Base-by-base conservation (phyloP, 2,888 invertebrate genomes). In the Mythimna impura region DNA sequence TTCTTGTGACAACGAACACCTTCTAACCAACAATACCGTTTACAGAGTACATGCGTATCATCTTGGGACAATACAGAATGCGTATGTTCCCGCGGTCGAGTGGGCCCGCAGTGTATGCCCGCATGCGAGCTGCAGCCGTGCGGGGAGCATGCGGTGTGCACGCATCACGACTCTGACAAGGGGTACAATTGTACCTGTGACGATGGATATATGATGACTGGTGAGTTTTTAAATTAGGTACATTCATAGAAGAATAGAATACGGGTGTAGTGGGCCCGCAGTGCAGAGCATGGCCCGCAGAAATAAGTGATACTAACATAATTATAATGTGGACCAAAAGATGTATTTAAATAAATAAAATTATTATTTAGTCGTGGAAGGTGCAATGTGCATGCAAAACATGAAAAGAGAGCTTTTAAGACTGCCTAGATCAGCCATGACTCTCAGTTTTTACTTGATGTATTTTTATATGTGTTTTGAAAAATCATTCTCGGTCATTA, bases 121-220 rank as follows among this genome's bases (percentile, higher is more conserved):
- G 98, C 99, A 22, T 99, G 99, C 92, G 97, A 98, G 0, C 96
- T 98, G 22, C 97, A 97, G 76, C 99, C 99, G 0, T 99, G 99
- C 93, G 97, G 98, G 71, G 96, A 97, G 67, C 97, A 97, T 43
- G 98, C 98, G 0, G 92, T 94, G 0, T 99, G 99, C 89, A 89
- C 97, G 0, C 96, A 97, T 12, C 97, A 97, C 80, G 91, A 95
- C 10, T 85, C 91, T 0, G 95, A 96, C 0, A 80, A 36, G 9
- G 98, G 98, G 0, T 99, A 99, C 92, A 95, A 94, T 22, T 99
- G 99, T 91, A 96, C 97, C 62, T 99, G 99, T 91, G 90, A 91
- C 4, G 97, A 97, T 57, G 97, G 97, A 1, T 97, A 97, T 3
- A 96, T 97, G 72, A 97, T 97, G 86, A 97, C 98, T 55, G 97